Percentiles rank a stretch among this genome's conserved stretches.
Conservation (phyloP, 2,113 vertebrate species). For the Pollachius pollachius region DNA sequence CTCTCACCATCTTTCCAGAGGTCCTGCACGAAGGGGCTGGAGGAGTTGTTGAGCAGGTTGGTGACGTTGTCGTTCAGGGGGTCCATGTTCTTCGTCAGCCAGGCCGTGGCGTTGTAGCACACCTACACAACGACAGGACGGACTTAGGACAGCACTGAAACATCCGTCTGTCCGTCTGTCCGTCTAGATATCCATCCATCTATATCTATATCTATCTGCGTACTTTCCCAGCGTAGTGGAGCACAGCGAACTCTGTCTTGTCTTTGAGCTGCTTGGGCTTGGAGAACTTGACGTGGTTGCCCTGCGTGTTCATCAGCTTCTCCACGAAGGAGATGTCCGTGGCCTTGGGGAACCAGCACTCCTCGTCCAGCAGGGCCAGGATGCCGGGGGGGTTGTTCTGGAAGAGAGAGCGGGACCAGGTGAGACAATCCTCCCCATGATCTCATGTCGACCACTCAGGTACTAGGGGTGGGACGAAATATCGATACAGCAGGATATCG, state of each 20-base stretch:
- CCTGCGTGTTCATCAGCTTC: conserved; percentile 88
- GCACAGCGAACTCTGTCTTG: conserved; percentile 90
- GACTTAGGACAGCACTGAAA: neutral
- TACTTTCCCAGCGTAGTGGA: conserved; percentile 94
- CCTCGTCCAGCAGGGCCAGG: conserved; percentile 91
- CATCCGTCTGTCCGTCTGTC: neutral
- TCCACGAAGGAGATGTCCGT: conserved; percentile 94
- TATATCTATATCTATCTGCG: conserved; percentile 3
- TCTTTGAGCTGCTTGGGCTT: conserved; percentile 94
- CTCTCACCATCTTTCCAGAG: conserved; percentile 93
- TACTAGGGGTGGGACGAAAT: too few relatives aligned
- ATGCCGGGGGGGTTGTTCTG: conserved; percentile 95
- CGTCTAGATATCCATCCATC: too few relatives aligned
- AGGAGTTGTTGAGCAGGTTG: conserved; percentile 85
- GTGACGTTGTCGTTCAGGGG: conserved; percentile 94
- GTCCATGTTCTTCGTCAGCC: conserved; percentile 99
- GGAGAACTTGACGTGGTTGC: conserved; percentile 88
- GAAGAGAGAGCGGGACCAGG: conserved; percentile 12
- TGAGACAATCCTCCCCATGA: neutral
- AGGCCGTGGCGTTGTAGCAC: conserved; percentile 86
- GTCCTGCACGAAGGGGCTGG: conserved; percentile 88
- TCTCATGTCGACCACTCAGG: too few relatives aligned
- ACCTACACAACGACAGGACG: conserved; percentile 74
- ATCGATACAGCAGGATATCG: too few relatives aligned
- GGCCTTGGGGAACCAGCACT: conserved; percentile 98